Evolutionary conservation across 1,140 invertebrate genomes (phyloP), one percentile per base, ranked within the genome.

Genomic region (Brachionus angularis): DNA sequence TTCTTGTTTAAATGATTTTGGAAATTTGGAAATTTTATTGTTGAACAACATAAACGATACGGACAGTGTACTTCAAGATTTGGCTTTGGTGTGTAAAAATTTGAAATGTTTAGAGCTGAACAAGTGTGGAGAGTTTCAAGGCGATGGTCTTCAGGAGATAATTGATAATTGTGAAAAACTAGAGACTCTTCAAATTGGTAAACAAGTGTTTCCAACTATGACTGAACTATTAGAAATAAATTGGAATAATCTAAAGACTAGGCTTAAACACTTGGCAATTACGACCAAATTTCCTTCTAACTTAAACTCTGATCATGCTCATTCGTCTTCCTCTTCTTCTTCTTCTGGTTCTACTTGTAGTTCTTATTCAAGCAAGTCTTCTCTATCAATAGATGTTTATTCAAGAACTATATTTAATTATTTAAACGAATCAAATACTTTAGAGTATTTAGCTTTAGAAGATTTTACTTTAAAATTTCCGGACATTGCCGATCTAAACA

Each of bases 31-130:
- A 5, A 55, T 71, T 12, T 12, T 71, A 3, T 27, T 71, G 7
- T 34, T 71, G 46, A 71, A 71, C 18, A 46, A 71, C 39, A 29
- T 71, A 21, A 53, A 71, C 16, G 67, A 71, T 16, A 71, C 49
- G 21, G 67, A 71, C 33, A 34, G 29, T 33, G 49, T 71, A n/a
- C 1, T 71, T 5, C 31, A 71, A 53, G 49, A 71, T 18, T 25
- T 71, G 23, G 29, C 67, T n/a, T 23, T 23, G 4, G 5, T 8
- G 5, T 71, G 46, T 44, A 23, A 23, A n/a, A 14, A 44, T 34
- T 39, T 71, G 8, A 71, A 71, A 14, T 52, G 46, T 42, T 21
- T 71, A 16, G 47, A 71, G 33, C 34, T 71, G 5, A 36, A 50
- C 29, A 71, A 71, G 33, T 71, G 67, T 71, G 14, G 27, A 18